Percentiles rank a stretch among this genome's conserved stretches.
phyloP scores from a whole-genome alignment of 2,797 vertebrate genomes.

The Urocyon cinereoargenteus region DNA sequence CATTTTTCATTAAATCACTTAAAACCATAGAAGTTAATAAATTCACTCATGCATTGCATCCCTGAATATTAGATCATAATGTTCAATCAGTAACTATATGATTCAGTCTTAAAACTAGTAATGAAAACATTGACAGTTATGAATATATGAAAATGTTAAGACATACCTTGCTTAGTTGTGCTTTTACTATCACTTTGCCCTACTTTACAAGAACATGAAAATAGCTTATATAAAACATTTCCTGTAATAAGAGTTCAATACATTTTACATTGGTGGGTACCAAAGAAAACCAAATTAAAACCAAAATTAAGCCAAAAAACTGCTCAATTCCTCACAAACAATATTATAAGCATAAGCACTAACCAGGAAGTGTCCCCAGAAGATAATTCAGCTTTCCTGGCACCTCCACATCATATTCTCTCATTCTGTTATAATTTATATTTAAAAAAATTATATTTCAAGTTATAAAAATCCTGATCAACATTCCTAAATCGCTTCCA shows the following conservation, averaged over 20 bases:
- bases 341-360: background rate
- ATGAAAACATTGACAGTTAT: background rate
- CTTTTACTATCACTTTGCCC: background rate
- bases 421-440: too few relatives aligned
- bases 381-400: background rate
- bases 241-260: background rate
- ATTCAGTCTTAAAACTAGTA: background rate
- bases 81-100: background rate
- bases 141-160: background rate
- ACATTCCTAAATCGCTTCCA: background rate
- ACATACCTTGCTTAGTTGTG: background rate
- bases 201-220: background rate
- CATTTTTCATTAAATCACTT: constrained; percentile 82
- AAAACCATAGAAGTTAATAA: constrained; percentile 68
- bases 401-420: background rate
- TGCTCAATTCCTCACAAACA: background rate
- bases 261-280: too few relatives aligned
- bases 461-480: background rate
- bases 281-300: background rate
- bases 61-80: background rate
- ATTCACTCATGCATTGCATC: constrained; percentile 44
- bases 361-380: background rate
- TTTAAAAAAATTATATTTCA: background rate
- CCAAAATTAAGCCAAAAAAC: background rate
- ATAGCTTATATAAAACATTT: background rate